Conservation (phyloP, 2,888 invertebrate species). For the Rosalia funebris region DNA sequence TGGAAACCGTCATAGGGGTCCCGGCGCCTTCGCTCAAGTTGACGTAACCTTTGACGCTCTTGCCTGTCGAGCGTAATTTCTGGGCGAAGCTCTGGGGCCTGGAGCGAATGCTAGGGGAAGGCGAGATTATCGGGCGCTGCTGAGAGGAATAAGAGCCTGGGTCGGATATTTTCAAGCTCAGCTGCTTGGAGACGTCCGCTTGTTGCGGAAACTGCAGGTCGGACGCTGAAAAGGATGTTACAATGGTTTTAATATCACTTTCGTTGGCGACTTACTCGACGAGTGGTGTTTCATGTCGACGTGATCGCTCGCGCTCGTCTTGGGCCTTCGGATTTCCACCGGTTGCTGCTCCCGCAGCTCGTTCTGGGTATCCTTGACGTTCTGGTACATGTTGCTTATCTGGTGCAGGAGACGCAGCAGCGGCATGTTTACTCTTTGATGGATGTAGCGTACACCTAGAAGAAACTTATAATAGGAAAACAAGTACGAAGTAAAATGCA, state of each 20-base stretch:
- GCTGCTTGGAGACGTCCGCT: slow-evolving; percentile 65
- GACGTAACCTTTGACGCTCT: slow-evolving; percentile 72
- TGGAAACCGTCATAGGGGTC: slow-evolving; percentile 75
- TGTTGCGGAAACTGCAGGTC: slow-evolving; percentile 72
- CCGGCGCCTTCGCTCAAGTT: slow-evolving; percentile 81
- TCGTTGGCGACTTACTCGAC: slow-evolving; percentile 65
- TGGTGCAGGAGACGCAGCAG: slow-evolving; percentile 90
- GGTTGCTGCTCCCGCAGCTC: slow-evolving; percentile 82
- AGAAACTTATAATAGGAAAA: slow-evolving; percentile 58
- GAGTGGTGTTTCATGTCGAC: slow-evolving; percentile 70
- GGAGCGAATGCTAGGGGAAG: slow-evolving; percentile 68
- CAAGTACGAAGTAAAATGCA: too few relatives aligned
- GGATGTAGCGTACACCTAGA: slow-evolving; percentile 87
- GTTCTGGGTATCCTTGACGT: slow-evolving; percentile 92
- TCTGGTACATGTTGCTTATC: slow-evolving; percentile 97
- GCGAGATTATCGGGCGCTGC: slow-evolving; percentile 64
- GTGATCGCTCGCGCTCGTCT: slow-evolving; percentile 62
- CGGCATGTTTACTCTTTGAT: slow-evolving; percentile 97
- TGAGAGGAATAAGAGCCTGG: slow-evolving; percentile 59
- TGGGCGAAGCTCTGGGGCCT: slow-evolving; percentile 90
- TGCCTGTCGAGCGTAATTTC: slow-evolving; percentile 84
- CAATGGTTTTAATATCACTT: too few relatives aligned
- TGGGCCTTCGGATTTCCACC: slow-evolving; percentile 60
- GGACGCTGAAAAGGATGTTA: slow-evolving; percentile 65
- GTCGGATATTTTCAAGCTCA: slow-evolving; percentile 61